Evolutionary conservation across 2,888 invertebrate genomes (phyloP).

Genomic region (Chrysina gloriosa): DNA sequence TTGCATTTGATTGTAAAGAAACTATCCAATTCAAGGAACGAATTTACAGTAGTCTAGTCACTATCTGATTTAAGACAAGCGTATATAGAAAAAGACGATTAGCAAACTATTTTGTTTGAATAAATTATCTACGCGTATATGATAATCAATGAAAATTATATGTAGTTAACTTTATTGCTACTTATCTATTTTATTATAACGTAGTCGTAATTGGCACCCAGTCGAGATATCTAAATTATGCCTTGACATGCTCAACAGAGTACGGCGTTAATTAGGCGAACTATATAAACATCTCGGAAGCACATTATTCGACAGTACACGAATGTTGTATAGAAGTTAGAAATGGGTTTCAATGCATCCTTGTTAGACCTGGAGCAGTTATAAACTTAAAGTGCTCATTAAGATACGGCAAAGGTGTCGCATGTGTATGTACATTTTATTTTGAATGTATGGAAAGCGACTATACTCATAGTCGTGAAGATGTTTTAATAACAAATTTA

Average conservation of each 20-base stretch:
- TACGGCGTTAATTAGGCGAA: not conserved
- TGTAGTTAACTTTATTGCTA: not conserved
- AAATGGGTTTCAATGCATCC: not conserved
- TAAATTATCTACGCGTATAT: too few species aligned
- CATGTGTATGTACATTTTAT: too few species aligned
- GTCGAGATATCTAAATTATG: not conserved
- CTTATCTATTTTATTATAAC: not conserved
- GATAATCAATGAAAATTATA: not conserved
- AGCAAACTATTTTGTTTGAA: too few species aligned
- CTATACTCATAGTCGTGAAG: too few species aligned
- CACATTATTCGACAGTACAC: not conserved
- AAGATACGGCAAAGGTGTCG: not conserved
- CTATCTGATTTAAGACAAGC: too few species aligned
- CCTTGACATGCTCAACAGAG: not conserved
- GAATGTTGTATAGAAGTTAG: too few species aligned
- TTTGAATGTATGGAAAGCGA: too few species aligned
- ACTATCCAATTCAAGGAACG: too few species aligned
- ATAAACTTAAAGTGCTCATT: not conserved
- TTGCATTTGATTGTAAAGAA: too few species aligned
- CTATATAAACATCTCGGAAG: not conserved
- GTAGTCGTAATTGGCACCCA: not conserved
- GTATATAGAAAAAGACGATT: too few species aligned
- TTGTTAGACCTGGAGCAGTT: not conserved
- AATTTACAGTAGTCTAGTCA: too few species aligned
- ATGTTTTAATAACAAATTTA: too few species aligned